Conservation (phyloP, 2,888 invertebrate species). For the Caenorhabditis sp. region DNA sequence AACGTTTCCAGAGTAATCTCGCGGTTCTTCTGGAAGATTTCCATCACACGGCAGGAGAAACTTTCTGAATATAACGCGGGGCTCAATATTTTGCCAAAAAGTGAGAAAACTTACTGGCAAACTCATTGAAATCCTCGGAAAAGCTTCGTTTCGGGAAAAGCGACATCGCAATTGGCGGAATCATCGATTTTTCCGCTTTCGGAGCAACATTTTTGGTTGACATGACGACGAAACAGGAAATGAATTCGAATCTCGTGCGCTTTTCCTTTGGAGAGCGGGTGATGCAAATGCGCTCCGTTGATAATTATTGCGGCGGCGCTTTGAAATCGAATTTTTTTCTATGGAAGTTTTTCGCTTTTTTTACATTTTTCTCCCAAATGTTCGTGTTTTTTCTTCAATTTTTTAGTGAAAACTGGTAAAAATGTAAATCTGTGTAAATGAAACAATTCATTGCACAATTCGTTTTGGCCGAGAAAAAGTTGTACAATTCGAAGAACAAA, state of each 20-base stretch:
- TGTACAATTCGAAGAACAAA: not conserved
- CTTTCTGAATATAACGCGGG: constrained; percentile 1
- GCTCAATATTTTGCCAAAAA: not conserved
- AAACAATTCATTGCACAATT: constrained; percentile 7
- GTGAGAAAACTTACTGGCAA: constrained; percentile 17
- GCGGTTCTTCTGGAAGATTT: constrained; percentile 19
- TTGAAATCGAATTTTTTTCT: not conserved
- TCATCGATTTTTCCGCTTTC: not conserved
- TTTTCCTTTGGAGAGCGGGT: not conserved
- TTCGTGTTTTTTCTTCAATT: too few species aligned
- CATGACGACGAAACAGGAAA: constrained; percentile 2
- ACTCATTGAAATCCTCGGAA: constrained; percentile 17
- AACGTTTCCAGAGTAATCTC: not conserved
- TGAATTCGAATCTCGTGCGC: constrained; percentile 20
- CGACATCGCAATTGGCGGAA: not conserved
- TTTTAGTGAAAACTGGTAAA: too few species aligned
- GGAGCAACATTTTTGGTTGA: not conserved
- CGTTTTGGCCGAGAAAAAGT: too few species aligned
- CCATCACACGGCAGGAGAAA: constrained; percentile 35
- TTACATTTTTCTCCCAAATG: too few species aligned
- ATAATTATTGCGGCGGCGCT: constrained; percentile 1
- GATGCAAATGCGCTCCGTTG: constrained; percentile 28
- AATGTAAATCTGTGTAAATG: not conserved
- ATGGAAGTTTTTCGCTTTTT: not conserved
- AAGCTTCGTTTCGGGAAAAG: constrained; percentile 17